phyloP scores from a whole-genome alignment of 1,140 invertebrate genomes.

The Cataglyphis hispanica region DNA sequence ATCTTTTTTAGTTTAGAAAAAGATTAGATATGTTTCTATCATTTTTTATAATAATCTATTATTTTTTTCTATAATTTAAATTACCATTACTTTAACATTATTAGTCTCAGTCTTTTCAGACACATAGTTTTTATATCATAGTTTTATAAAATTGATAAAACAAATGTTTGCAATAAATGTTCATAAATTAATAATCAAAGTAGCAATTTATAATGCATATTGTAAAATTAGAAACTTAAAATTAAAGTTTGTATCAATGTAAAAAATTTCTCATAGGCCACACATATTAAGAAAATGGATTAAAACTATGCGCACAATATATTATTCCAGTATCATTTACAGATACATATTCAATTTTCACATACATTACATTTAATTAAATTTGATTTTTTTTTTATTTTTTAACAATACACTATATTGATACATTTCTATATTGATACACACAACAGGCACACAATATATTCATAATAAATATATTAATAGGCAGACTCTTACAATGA shows the following conservation, averaged over 20 bases:
- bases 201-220: background rate
- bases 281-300: conserved; percentile 29
- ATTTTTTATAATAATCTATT: background rate
- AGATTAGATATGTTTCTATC: conserved; percentile 16
- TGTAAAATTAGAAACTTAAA: background rate
- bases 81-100: conserved; percentile 8
- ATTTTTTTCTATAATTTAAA: conserved; percentile 1
- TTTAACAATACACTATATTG: background rate
- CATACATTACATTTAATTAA: conserved; percentile 4
- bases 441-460: conserved; percentile 30
- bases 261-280: conserved; percentile 35
- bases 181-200: conserved; percentile 2
- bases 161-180: conserved; percentile 10
- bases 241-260: background rate
- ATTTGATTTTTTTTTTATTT: conserved; percentile 9
- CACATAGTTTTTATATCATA: background rate
- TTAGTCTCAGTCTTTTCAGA: background rate
- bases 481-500: background rate
- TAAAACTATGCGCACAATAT: background rate
- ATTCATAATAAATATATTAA: conserved; percentile 20
- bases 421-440: background rate
- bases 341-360: conserved; percentile 11
- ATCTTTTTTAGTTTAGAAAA: background rate
- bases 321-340: conserved; percentile 13
- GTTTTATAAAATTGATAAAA: background rate